Evolutionary conservation across 2,113 vertebrate genomes (phyloP).

Genomic region (Turnix velox): DNA sequence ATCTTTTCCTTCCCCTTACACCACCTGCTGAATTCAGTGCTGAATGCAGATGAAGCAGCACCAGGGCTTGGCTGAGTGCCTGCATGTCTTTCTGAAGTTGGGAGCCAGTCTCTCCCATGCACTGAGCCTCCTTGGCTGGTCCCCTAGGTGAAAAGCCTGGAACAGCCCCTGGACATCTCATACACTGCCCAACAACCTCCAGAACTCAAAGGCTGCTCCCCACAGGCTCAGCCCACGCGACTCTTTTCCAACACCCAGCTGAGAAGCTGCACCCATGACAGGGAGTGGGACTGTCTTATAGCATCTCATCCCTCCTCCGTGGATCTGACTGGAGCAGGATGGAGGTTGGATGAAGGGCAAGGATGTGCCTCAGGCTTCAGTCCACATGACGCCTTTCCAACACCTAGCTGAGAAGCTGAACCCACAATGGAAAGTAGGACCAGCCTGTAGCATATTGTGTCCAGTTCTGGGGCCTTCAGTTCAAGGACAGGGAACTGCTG

Average conservation of each 20-base stretch:
- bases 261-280: accelerated
- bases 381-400: too few relatives aligned
- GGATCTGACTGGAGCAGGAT: too few relatives aligned
- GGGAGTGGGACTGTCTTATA: accelerated
- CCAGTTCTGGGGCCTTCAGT: too few relatives aligned
- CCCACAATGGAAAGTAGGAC: too few relatives aligned
- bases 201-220: not conserved
- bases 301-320: not conserved
- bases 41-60: not conserved
- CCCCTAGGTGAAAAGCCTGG: not conserved
- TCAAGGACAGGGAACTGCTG: too few relatives aligned
- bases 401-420: too few relatives aligned
- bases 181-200: accelerated
- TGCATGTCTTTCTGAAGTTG: not conserved
- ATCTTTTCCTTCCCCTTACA: not conserved
- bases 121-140: not conserved
- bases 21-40: conserved; percentile 53
- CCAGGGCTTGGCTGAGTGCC: not conserved
- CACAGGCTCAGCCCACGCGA: accelerated
- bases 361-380: too few relatives aligned
- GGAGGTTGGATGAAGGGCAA: too few relatives aligned
- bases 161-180: not conserved
- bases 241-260: accelerated
- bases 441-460: too few relatives aligned
- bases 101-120: not conserved